These are phyloP conservation scores for Onthophagus sagittarius DNA, from an alignment of 2,888 invertebrate species.

Conservation along the genomic window DNA sequence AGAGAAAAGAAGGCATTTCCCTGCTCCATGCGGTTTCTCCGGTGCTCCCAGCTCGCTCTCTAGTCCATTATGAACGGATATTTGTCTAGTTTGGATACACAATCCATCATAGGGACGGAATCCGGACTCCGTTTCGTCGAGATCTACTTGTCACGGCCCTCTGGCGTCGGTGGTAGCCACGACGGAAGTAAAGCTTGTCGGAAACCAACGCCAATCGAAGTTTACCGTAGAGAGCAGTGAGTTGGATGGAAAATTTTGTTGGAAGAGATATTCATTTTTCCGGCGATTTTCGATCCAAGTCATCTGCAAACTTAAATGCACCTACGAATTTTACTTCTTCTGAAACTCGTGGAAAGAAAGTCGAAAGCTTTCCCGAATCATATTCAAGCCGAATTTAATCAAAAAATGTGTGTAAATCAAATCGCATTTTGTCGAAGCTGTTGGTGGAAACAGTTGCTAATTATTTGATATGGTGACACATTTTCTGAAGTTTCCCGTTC, in stretches of 20 bases:
- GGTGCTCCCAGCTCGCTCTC: neutral
- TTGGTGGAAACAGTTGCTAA: neutral
- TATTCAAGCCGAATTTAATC: too few species aligned
- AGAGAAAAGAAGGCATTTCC: slow-evolving; percentile 6
- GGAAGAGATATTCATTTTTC: neutral
- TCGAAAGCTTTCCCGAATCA: too few species aligned
- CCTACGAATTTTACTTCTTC: neutral
- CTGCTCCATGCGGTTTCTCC: neutral
- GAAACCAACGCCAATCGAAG: neutral
- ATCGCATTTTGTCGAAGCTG: too few species aligned
- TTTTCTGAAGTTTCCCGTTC: neutral
- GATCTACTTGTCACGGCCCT: slow-evolving; percentile 4
- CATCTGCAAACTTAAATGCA: neutral
- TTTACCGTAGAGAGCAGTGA: neutral
- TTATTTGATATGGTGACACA: neutral
- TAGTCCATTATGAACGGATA: slow-evolving; percentile 10
- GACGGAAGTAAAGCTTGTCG: neutral
- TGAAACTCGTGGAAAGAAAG: too few species aligned
- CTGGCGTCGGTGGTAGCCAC: neutral
- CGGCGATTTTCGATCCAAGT: neutral
- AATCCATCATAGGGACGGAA: slow-evolving; percentile 7
- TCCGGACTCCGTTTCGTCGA: neutral
- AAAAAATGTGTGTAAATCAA: too few species aligned
- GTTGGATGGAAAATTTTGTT: neutral
- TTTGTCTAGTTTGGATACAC: slow-evolving; percentile 12